Evolutionary conservation across 2,797 vertebrate genomes (phyloP), one percentile per base, ranked within the genome.

Genomic region (Helostoma temminkii): DNA sequence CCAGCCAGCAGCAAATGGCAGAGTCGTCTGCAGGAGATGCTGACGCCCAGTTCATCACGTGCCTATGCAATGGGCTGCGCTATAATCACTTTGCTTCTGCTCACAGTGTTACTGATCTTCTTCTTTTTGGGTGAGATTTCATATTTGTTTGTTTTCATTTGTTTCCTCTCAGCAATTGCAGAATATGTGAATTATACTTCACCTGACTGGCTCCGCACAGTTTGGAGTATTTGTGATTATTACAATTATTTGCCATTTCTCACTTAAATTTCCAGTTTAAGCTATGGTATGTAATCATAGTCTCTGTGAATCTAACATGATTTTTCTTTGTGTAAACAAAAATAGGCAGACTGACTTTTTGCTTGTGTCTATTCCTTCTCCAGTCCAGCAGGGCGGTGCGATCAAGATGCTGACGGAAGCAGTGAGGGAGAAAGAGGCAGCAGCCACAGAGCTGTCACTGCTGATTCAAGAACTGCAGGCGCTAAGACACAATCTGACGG

Each of bases 371-470:
- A 21, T 49, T 69, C 18, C 61, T 61, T 62, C 55, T 21, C 0
- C 89, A 98, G 97, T 96, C 76, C 93, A 96, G 81, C 97, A 98
- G 91, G 95, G 93, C 18, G 92, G 93, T 19, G 93, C 94, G 0
- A 91, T 98, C 57, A 88, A 65, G 26, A 86, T 74, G 1, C 85
- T 98, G 70, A 92, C 90, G 3, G 92, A 94, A 78, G 66, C 84
- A 62, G 65, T 92, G 76, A 88, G 54, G 86, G 90, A 72, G 91
- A 96, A 90, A 90, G 82, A 96, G 62, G 92, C 93, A 0, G 75
- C 88, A 0, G 83, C 95, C 43, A 82, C 83, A 21, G 92, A 95
- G 83, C 88, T 97, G 67, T 93, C 90, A 2, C 64, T 80, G 67
- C 88, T 94, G 62, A 89, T 94, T 69, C 85, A 93, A 49, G 83